Evolutionary conservation across 2,888 invertebrate genomes (phyloP).

Genomic region (Dryocosmus kuriphilus): DNA sequence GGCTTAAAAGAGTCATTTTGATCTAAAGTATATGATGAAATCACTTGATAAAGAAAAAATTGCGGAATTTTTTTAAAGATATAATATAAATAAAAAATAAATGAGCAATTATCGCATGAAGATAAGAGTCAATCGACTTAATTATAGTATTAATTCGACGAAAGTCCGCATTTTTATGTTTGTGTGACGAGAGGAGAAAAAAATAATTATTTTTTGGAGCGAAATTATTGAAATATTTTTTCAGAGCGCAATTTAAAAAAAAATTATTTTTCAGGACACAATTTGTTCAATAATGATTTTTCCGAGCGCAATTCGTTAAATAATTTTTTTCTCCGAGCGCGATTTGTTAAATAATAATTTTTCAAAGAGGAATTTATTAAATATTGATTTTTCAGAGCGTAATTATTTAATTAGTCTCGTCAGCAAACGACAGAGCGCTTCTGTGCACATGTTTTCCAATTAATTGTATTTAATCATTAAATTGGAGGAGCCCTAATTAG

Average conservation of each 20-base stretch:
- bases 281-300: too few relatives aligned
- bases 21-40: constrained; percentile 29
- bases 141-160: constrained; percentile 21
- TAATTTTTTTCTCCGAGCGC: too few relatives aligned
- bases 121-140: constrained; percentile 36
- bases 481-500: constrained; percentile 77
- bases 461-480: constrained; percentile 77
- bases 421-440: constrained; percentile 40
- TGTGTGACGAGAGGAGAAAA: constrained; percentile 17
- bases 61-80: constrained; percentile 15
- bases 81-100: constrained; percentile 37
- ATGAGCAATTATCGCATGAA: constrained; percentile 18
- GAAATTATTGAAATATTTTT: constrained; percentile 35
- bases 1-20: neutral
- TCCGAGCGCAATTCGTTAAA: too few relatives aligned
- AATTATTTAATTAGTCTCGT: constrained; percentile 39
- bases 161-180: constrained; percentile 29
- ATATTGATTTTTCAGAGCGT: constrained; percentile 29
- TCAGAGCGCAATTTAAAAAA: constrained; percentile 19
- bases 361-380: too few relatives aligned
- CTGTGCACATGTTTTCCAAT: constrained; percentile 72
- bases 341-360: too few relatives aligned
- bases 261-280: too few relatives aligned
- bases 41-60: constrained; percentile 14
- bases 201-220: constrained; percentile 32